A percentile compares a stretch with the other conserved stretches of the same genome.
phyloP scores from a whole-genome alignment of 2,113 vertebrate species.

The Trachemys scripta region DNA sequence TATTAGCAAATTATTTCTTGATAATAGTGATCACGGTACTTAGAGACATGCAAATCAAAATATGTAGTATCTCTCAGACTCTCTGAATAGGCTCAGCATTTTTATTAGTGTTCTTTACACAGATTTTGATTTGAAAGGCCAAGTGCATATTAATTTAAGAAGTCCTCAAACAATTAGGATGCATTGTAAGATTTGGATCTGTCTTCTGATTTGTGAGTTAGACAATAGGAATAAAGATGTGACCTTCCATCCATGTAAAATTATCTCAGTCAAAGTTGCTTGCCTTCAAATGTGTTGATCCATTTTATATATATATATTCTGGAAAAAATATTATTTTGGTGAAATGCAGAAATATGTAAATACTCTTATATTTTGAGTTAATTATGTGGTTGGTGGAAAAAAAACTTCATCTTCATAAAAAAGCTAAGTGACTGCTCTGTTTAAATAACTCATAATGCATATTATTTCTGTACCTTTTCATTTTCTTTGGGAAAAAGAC shows the following conservation, averaged over 20 bases:
- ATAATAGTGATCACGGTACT: neutral
- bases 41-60: neutral
- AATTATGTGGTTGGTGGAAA: neutral
- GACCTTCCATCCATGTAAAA: neutral
- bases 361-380: neutral
- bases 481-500: neutral
- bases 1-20: neutral
- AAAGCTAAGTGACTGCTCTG: neutral
- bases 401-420: neutral
- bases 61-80: neutral
- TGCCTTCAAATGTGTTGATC: neutral
- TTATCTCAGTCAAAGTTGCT: neutral
- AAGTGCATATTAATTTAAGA: neutral
- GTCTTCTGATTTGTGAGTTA: neutral
- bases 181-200: neutral
- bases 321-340: neutral
- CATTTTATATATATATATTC: neutral
- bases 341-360: neutral
- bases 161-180: neutral
- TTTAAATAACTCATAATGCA: neutral
- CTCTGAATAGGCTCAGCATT: neutral
- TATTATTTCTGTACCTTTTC: neutral
- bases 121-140: neutral
- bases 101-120: neutral
- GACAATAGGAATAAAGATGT: neutral